Evolutionary conservation across 2,113 vertebrate genomes (phyloP).

Genomic region (Rhodinocichla rosea): DNA sequence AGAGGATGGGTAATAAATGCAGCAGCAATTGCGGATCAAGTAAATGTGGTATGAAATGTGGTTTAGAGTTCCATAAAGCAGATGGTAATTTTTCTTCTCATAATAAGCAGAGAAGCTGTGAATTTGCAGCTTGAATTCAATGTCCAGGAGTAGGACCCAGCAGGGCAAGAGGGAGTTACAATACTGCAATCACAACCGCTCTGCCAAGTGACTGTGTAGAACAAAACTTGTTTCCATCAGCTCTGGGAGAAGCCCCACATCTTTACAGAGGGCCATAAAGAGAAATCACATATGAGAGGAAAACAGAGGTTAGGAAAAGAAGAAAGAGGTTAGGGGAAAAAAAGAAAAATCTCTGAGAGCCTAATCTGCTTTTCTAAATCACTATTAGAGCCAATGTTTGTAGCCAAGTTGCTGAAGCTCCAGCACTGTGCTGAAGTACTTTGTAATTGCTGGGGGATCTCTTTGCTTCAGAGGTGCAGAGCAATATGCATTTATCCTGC

Average conservation of each 20-base stretch:
- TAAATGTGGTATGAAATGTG: not conserved
- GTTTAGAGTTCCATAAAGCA: not conserved
- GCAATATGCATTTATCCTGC: not conserved
- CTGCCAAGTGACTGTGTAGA: rapidly evolving
- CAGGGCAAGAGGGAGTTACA: not conserved
- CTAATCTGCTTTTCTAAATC: not conserved
- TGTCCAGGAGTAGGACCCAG: not conserved
- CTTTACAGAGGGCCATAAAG: too few relatives aligned
- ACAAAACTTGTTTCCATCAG: not conserved
- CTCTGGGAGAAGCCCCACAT: not conserved
- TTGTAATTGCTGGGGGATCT: not conserved
- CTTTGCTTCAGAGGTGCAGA: not conserved
- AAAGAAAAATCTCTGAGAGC: not conserved
- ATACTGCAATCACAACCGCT: not conserved
- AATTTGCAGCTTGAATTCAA: not conserved
- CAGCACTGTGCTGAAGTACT: not conserved
- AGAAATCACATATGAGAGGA: not conserved
- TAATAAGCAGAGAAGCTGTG: not conserved
- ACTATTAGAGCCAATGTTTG: not conserved
- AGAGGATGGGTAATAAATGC: not conserved
- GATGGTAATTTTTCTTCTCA: not conserved
- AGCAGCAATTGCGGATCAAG: not conserved
- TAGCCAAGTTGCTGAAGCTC: not conserved
- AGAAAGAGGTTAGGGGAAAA: not conserved
- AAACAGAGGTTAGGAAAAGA: not conserved